These are phyloP conservation scores for Ophion costatus DNA, from an alignment of 2,888 invertebrate genomes.

Conservation along the genomic window DNA sequence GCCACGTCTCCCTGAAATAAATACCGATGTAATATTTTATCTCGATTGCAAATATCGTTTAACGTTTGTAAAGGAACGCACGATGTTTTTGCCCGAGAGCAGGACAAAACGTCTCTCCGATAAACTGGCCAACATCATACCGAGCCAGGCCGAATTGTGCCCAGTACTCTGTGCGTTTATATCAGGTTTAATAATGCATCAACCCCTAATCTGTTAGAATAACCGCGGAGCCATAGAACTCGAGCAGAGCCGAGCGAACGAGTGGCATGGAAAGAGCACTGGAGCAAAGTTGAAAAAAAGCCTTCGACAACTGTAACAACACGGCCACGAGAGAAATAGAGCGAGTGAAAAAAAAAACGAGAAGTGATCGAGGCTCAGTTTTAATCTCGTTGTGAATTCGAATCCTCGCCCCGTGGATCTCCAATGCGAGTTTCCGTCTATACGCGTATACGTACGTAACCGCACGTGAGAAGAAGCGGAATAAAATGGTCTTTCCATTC, in stretches of 20 bases:
- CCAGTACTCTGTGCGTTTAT: constrained; percentile 67
- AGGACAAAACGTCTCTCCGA: not conserved
- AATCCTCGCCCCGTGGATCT: constrained; percentile 32
- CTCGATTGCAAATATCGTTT: too few relatives aligned
- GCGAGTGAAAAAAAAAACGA: constrained; percentile 29
- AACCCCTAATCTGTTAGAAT: constrained; percentile 79
- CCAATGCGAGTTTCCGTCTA: not conserved
- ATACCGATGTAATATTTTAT: too few relatives aligned
- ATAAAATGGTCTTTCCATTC: constrained; percentile 76
- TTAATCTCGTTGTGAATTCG: constrained; percentile 64
- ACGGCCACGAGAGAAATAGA: constrained; percentile 64
- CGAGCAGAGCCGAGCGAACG: constrained; percentile 41
- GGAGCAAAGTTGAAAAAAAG: constrained; percentile 35
- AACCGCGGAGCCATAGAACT: constrained; percentile 70
- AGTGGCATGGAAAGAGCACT: constrained; percentile 65
- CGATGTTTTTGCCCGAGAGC: too few relatives aligned
- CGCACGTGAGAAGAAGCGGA: constrained; percentile 61
- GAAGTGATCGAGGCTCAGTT: constrained; percentile 58
- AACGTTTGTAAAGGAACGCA: too few relatives aligned
- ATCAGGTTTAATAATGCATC: constrained; percentile 78
- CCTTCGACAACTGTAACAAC: constrained; percentile 81
- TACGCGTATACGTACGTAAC: not conserved
- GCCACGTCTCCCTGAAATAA: too few relatives aligned
- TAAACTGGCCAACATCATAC: not conserved
- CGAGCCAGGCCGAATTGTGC: not conserved